Percentiles rank a stretch among this genome's conserved stretches.
These are phyloP conservation scores for Drosophila littoralis DNA, from an alignment of 1,140 invertebrate species.

Conservation along the genomic window DNA sequence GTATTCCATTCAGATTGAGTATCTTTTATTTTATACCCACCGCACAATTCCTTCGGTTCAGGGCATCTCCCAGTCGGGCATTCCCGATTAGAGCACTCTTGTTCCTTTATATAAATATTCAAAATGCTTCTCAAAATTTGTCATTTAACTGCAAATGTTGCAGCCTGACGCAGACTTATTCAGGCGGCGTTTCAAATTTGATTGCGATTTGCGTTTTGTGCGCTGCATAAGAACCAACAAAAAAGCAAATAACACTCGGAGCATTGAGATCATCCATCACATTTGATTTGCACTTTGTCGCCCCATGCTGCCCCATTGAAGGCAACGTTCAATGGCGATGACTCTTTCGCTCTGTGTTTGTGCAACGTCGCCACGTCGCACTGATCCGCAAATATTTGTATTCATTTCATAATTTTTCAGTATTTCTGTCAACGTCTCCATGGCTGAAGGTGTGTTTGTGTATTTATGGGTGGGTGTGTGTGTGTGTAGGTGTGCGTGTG, in stretches of 20 bases:
- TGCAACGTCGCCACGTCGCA: slow-evolving; percentile 17
- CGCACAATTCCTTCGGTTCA: too few species aligned
- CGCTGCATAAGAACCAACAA: not conserved
- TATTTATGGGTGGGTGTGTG: slow-evolving; percentile 27
- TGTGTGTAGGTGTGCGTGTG: not conserved
- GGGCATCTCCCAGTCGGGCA: too few species aligned
- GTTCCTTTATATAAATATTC: not conserved
- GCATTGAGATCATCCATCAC: slow-evolving; percentile 62
- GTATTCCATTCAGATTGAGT: too few species aligned
- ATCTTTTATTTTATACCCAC: too few species aligned
- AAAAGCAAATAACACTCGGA: slow-evolving; percentile 1
- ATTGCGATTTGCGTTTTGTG: slow-evolving; percentile 19
- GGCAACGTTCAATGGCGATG: slow-evolving; percentile 41
- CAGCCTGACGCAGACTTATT: slow-evolving; percentile 9
- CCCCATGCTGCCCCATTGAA: slow-evolving; percentile 47
- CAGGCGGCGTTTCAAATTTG: slow-evolving; percentile 20
- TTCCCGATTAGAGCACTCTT: not conserved
- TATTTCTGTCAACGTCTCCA: slow-evolving; percentile 50
- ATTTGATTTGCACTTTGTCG: slow-evolving; percentile 68
- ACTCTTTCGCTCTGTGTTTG: slow-evolving; percentile 26
- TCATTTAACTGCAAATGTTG: slow-evolving; percentile 1
- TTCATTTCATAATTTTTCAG: slow-evolving; percentile 72
- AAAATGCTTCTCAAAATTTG: not conserved
- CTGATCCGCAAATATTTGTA: slow-evolving; percentile 77
- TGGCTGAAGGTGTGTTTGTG: not conserved